phyloP scores from a whole-genome alignment of 2,888 invertebrate genomes.

The Calliopum simillimum region DNA sequence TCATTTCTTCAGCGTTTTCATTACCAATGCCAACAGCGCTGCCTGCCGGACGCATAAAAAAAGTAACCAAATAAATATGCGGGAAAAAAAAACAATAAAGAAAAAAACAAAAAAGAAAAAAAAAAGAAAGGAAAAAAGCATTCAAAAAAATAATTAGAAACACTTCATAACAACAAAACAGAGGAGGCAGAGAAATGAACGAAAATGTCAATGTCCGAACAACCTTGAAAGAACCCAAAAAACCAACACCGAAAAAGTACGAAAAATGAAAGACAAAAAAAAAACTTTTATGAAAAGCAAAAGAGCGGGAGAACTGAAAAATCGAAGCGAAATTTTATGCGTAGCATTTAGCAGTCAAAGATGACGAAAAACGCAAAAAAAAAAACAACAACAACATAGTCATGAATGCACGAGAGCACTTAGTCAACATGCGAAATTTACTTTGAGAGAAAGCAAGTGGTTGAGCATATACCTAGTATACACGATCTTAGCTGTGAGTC shows the following conservation, averaged over 20 bases:
- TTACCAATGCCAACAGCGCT: constrained; percentile 41
- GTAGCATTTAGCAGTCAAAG: constrained; percentile 17
- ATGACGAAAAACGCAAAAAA: constrained; percentile 24
- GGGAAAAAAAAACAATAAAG: constrained; percentile 21
- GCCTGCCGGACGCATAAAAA: constrained; percentile 18
- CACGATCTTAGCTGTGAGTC: too few species aligned
- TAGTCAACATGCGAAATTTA: too few species aligned
- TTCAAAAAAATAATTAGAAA: neutral
- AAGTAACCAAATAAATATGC: constrained; percentile 15
- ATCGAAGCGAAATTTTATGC: constrained; percentile 17
- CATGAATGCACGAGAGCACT: too few species aligned
- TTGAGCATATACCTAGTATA: too few species aligned
- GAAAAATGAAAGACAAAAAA: too few species aligned
- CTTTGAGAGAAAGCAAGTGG: too few species aligned
- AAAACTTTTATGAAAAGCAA: constrained; percentile 25
- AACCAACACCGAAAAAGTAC: constrained; percentile 48
- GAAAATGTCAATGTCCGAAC: constrained; percentile 68
- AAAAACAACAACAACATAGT: constrained; percentile 8
- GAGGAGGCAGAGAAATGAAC: constrained; percentile 54
- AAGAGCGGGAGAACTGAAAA: constrained; percentile 9
- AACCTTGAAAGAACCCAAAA: constrained; percentile 67
- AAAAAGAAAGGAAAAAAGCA: constrained; percentile 19
- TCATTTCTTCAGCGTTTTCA: constrained; percentile 30
- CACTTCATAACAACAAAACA: constrained; percentile 32
- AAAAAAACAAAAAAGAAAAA: constrained; percentile 26